These are phyloP conservation scores for Eurois occulta DNA, from an alignment of 2,888 invertebrate genomes.

Conservation along the genomic window DNA sequence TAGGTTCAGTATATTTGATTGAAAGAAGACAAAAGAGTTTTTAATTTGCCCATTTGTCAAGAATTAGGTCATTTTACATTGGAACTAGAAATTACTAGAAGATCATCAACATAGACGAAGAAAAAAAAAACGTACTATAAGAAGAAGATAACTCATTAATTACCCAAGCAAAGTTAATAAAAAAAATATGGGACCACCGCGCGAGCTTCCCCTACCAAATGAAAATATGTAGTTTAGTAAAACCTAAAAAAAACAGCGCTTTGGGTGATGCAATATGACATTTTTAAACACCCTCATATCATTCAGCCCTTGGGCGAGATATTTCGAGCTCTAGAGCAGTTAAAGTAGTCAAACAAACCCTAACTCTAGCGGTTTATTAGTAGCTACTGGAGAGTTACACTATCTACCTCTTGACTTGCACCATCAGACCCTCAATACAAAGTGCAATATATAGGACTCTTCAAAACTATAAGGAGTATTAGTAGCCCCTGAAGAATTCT, in stretches of 20 bases:
- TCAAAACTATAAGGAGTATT: too few species aligned
- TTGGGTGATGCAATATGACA: not conserved
- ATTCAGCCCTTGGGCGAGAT: not conserved
- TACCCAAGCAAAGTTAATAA: not conserved
- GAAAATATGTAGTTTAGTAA: not conserved
- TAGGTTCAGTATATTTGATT: not conserved
- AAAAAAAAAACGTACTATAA: not conserved
- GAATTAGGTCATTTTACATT: not conserved
- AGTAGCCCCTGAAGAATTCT: too few species aligned
- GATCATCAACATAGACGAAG: not conserved
- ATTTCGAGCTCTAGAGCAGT: not conserved
- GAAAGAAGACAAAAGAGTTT: not conserved
- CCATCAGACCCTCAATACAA: not conserved
- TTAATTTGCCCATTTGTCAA: not conserved
- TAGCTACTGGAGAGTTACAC: not conserved
- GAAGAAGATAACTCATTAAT: not conserved
- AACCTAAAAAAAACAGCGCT: not conserved
- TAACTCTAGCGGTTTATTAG: too few species aligned
- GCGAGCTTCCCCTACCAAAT: not conserved
- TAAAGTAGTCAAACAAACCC: not conserved
- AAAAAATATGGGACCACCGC: not conserved
- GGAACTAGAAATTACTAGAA: not conserved
- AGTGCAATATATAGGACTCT: too few species aligned
- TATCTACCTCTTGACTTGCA: not conserved
- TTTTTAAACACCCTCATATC: not conserved